Evolutionary conservation across 2,888 invertebrate genomes (phyloP).

Genomic region (Euplagia quadripunctaria): DNA sequence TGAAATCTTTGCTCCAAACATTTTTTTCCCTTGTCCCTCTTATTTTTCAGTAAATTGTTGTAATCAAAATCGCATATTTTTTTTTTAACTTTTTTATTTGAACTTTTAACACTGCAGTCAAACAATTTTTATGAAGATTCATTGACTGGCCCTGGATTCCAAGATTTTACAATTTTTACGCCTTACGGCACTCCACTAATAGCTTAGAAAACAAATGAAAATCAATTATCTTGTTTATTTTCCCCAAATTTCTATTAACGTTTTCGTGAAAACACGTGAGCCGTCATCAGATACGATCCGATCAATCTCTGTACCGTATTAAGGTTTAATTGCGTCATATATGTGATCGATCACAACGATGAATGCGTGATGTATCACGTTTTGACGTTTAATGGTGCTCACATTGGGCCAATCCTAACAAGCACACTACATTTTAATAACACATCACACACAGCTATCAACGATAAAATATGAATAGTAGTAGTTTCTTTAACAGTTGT

Average conservation of each 20-base stretch:
- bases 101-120: background rate
- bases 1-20: background rate
- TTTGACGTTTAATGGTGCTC: background rate
- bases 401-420: background rate
- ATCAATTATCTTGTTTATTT: background rate
- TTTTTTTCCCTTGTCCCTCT: too few species aligned
- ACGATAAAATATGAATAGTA: background rate
- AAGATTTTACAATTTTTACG: background rate
- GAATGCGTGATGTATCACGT: conserved; percentile 3
- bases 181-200: too few species aligned
- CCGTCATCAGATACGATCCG: background rate
- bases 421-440: background rate
- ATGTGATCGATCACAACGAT: conserved; percentile 4
- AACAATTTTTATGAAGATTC: background rate
- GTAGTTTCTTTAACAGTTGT: background rate
- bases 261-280: background rate
- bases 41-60: background rate
- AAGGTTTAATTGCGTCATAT: conserved; percentile 1
- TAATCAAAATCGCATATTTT: background rate
- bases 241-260: background rate
- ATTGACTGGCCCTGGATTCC: background rate
- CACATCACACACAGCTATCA: background rate
- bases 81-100: background rate
- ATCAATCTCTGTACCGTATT: background rate
- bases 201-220: background rate